Percentiles rank a stretch among this genome's conserved stretches.
phyloP scores from a whole-genome alignment of 2,113 vertebrate genomes.

The Sander vitreus region DNA sequence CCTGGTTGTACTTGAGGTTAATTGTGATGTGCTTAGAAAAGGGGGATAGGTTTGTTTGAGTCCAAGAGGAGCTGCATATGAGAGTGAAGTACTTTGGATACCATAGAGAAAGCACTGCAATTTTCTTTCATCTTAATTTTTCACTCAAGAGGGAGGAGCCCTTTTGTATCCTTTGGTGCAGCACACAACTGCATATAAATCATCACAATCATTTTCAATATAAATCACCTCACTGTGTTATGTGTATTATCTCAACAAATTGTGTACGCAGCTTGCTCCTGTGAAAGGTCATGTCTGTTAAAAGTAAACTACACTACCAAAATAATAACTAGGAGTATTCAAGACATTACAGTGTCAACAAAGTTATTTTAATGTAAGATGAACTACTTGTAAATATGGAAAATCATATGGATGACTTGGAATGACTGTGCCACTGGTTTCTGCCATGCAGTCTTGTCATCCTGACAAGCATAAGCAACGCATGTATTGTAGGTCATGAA shows the following conservation, averaged over 20 bases:
- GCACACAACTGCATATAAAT: slow-evolving; percentile 67
- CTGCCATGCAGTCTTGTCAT: slow-evolving; percentile 22
- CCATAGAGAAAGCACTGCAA: slow-evolving; percentile 44
- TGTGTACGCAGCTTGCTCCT: neutral
- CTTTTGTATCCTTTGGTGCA: slow-evolving; percentile 55
- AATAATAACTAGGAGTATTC: slow-evolving; percentile 2
- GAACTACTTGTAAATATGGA: slow-evolving; percentile 3
- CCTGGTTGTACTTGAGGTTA: slow-evolving; percentile 76
- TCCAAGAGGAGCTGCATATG: slow-evolving; percentile 59
- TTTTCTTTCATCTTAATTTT: slow-evolving; percentile 77
- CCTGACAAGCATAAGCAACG: slow-evolving; percentile 47
- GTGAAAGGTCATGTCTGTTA: neutral
- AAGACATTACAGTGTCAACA: neutral
- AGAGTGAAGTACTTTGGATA: slow-evolving; percentile 73
- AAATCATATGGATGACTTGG: slow-evolving; percentile 8
- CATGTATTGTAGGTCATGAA: slow-evolving; percentile 51
- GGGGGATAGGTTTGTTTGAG: slow-evolving; percentile 61
- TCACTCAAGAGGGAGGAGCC: slow-evolving; percentile 60
- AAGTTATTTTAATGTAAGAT: neutral
- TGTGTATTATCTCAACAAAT: slow-evolving; percentile 19
- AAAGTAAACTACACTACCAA: neutral
- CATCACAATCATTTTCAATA: slow-evolving; percentile 53
- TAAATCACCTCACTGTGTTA: slow-evolving; percentile 42
- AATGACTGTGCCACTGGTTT: slow-evolving; percentile 23
- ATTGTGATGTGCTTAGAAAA: slow-evolving; percentile 78